Evolutionary conservation across 2,797 vertebrate genomes (phyloP), one percentile per base, ranked within the genome.

Genomic region (Lates japonicus): DNA sequence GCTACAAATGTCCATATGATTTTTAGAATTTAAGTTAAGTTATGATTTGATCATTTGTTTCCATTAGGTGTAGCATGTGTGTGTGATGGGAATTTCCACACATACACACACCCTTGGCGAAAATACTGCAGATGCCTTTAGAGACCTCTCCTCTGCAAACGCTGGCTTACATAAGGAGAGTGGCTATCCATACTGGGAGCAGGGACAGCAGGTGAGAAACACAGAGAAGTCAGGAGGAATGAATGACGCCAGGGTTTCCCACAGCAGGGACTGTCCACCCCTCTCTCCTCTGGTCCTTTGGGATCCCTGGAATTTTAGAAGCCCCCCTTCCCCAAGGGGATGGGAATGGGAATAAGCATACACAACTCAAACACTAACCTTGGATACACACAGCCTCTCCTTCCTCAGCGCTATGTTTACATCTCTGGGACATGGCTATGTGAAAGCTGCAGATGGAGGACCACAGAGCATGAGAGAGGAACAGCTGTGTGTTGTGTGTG

Each of bases 151-250:
- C 63, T 70, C 75, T 19, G 76, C 77, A 52, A 66, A 67, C 70
- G 57, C 78, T 10, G 67, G 85, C n/a, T 93, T 92, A 87, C 81
- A 75, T 92, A 92, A 91, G n/a, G n/a, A n/a, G n/a, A 81, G 64
- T 2, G 29, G 42, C 46, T 17, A 22, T 72, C 59, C 11, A 1
- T 85, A 79, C n/a, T n/a, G n/a, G 72, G 44, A 74, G 75, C 68
- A 11, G 46, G 62, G 75, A 68, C 44, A 64, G 70, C 19, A 61
- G 71, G 64, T 71, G 86, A 87, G 80, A 82, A 84, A 64, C 79
- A 37, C 71, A 31, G 37, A 72, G 76, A 65, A 84, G 86, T 82
- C 85, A 79, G n/a, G n/a, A n/a, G n/a, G n/a, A n/a, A n/a, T n/a
- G n/a, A n/a, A n/a, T n/a, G n/a, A n/a, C n/a, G n/a, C n/a, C n/a